Conservation (phyloP, 2,797 vertebrate species). For the Alauda arvensis region DNA sequence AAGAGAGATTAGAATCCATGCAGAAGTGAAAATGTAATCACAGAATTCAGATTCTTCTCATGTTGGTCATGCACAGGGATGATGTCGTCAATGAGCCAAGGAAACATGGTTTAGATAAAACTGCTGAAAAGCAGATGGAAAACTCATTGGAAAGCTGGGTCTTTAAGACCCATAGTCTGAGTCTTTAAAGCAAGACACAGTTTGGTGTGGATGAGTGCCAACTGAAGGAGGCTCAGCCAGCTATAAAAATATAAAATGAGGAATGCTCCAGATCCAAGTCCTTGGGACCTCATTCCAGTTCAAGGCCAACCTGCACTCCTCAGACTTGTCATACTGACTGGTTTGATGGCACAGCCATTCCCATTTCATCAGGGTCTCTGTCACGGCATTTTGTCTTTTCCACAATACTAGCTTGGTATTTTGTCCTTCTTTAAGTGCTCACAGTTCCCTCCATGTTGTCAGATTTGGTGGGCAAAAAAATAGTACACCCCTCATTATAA, state of each 20-base stretch:
- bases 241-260: not conserved
- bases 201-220: not conserved
- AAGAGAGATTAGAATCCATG: not conserved
- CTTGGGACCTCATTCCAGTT: not conserved
- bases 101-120: slow-evolving; percentile 8
- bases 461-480: not conserved
- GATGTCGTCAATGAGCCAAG: not conserved
- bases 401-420: not conserved
- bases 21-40: not conserved
- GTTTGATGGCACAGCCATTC: not conserved
- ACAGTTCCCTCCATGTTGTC: not conserved
- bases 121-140: slow-evolving; percentile 11
- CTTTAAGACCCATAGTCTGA: not conserved
- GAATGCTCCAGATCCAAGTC: not conserved
- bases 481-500: not conserved
- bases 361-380: not conserved
- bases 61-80: not conserved
- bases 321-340: not conserved
- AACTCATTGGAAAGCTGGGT: not conserved
- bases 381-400: not conserved
- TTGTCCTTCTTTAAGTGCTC: not conserved
- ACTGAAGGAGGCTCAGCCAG: not conserved
- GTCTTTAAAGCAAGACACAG: not conserved
- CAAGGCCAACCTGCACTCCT: not conserved
- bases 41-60: not conserved